A percentile compares a stretch with the other conserved stretches of the same genome.
Conservation (phyloP, 37 sponge, comb jelly and placozoan genomes). For the Oopsacas minuta region DNA sequence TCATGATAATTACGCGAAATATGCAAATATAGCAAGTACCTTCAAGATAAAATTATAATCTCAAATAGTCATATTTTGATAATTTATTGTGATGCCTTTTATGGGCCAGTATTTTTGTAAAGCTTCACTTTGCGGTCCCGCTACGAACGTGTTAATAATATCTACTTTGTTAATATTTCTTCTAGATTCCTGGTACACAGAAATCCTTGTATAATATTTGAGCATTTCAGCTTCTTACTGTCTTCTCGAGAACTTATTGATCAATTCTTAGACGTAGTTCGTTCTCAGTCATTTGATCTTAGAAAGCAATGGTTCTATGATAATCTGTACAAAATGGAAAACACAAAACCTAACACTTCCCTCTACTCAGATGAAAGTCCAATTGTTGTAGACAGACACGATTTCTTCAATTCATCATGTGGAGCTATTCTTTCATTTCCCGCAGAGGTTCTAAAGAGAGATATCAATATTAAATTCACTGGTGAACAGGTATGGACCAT, state of each 20-base stretch:
- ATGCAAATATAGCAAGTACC: too few species aligned
- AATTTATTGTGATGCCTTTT: too few species aligned
- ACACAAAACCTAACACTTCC: conserved; percentile 29
- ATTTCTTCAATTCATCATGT: conserved; percentile 61
- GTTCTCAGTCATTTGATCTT: conserved; percentile 52
- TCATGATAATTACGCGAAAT: too few species aligned
- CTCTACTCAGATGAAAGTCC: conserved; percentile 20
- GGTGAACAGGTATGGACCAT: conserved; percentile 44
- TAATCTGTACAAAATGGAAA: conserved; percentile 52
- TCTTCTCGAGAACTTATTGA: conserved; percentile 41
- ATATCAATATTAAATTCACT: conserved; percentile 41
- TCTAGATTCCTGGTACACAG: conserved; percentile 19
- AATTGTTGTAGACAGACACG: conserved; percentile 59
- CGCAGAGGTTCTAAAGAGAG: conserved; percentile 31
- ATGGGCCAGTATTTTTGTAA: too few species aligned
- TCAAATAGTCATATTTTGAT: too few species aligned
- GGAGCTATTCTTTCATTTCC: conserved; percentile 22
- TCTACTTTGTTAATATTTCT: too few species aligned
- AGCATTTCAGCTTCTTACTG: conserved; percentile 76
- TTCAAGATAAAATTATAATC: too few species aligned
- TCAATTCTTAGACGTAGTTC: conserved; percentile 59
- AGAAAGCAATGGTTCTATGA: conserved; percentile 94
- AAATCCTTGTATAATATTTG: conserved; percentile 68
- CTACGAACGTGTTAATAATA: too few species aligned
- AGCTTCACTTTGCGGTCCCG: too few species aligned